Evolutionary conservation across 2,888 invertebrate species (phyloP).

Genomic region (Drosophila rubida): DNA sequence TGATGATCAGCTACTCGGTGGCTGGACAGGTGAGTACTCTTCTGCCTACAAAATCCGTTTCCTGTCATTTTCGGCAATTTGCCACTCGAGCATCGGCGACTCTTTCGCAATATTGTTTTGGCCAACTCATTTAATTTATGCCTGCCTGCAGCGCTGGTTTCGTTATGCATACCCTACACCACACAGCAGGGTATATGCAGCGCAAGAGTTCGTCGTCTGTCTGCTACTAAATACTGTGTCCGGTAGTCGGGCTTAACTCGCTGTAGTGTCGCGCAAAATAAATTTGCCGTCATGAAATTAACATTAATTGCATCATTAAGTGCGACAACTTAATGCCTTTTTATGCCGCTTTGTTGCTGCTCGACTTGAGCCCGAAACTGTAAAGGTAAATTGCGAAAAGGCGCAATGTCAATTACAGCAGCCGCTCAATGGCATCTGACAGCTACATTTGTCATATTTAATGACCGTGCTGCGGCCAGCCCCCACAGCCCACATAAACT

Average conservation of each 20-base stretch:
- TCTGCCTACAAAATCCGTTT: neutral
- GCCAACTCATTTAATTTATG: slow-evolving; percentile 29
- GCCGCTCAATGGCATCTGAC: slow-evolving; percentile 33
- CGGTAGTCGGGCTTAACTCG: neutral
- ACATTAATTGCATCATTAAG: slow-evolving; percentile 77
- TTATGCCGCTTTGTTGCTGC: slow-evolving; percentile 31
- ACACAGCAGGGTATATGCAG: neutral
- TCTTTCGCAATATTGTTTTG: slow-evolving; percentile 22
- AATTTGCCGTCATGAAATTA: slow-evolving; percentile 64
- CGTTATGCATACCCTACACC: slow-evolving; percentile 14
- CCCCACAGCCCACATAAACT: neutral
- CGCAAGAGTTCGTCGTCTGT: too few species aligned
- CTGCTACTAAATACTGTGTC: too few species aligned
- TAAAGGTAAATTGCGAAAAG: slow-evolving; percentile 42
- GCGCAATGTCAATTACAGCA: slow-evolving; percentile 33
- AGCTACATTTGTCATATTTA: slow-evolving; percentile 70
- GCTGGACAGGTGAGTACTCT: slow-evolving; percentile 88
- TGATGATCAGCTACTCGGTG: slow-evolving; percentile 87
- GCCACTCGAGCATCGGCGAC: neutral
- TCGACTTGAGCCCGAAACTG: slow-evolving; percentile 39
- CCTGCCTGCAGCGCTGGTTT: slow-evolving; percentile 25
- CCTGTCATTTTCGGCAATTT: neutral
- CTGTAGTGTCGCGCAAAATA: slow-evolving; percentile 15
- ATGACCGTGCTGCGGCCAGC: slow-evolving; percentile 37
- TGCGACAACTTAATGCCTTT: slow-evolving; percentile 70